Evolutionary conservation across 2,113 vertebrate genomes (phyloP), one percentile per base, ranked within the genome.

Genomic region (Megatriorchis doriae): DNA sequence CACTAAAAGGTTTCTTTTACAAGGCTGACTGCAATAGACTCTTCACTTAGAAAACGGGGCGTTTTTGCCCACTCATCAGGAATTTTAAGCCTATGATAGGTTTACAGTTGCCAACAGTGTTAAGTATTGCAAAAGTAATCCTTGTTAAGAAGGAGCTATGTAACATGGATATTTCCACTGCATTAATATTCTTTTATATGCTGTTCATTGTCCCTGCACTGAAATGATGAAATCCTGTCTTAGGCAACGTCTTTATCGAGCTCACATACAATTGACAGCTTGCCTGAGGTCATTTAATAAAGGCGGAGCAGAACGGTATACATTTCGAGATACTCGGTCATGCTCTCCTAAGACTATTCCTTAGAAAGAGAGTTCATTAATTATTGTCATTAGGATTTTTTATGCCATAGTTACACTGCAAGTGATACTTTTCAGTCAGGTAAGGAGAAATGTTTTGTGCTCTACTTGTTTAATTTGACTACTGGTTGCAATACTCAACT

Each of bases 1-100:
- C 90, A 92, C 74, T 93, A 83, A 96, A 95, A 95, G 82, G 62
- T 53, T 92, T 94, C 81, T 94, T 97, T 94, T 86, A 95, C 53
- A 93, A 96, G 80, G 81, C 82, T 84, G 62, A 78, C 88, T 94
- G 88, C 61, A 96, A 91, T 36, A 94, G 65, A 83, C 53, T 87
- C 82, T 70, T 96, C 92, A 89, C 83, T 96, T 93, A 78, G 84
- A 90, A 96, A 97, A 93, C 3, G 8, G 23, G 20, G 3, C 13
- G 14, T 36, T 55, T 90, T 91, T 97, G 86, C 81, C 58, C 63
- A 91, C 83, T 94, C 90, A 87, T 86, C 91, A 94, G 67, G 66
- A 92, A 92, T 97, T 97, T 95, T 95, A 97, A 97, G 73, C 71
- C 59, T 79, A 2, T 91, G 86, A 80, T 86, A 83, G 78, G 63